A percentile compares a stretch with the other conserved stretches of the same genome.
Conservation (phyloP, 2,113 vertebrate species). For the Budorcas taxicolor region DNA sequence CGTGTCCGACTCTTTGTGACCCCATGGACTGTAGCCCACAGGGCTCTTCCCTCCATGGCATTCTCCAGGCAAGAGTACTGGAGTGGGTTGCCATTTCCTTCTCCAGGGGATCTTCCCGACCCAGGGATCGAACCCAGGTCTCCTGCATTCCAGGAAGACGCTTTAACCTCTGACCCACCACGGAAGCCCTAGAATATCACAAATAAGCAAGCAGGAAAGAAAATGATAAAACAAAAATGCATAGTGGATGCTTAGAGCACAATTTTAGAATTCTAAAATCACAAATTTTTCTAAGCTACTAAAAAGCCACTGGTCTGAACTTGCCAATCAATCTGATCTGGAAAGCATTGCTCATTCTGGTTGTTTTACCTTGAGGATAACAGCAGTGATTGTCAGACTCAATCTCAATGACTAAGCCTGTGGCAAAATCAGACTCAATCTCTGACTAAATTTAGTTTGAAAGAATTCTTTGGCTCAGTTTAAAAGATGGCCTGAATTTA, state of each 20-base stretch:
- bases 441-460: not conserved
- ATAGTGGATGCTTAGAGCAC: not conserved
- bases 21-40: too few species aligned
- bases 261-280: not conserved
- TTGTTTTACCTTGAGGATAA: not conserved
- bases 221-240: not conserved
- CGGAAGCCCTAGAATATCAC: not conserved
- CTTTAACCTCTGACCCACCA: too few species aligned
- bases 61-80: too few species aligned
- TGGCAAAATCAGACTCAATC: not conserved
- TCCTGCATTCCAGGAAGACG: too few species aligned
- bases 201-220: not conserved
- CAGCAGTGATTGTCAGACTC: not conserved
- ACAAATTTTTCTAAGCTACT: not conserved
- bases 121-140: too few species aligned
- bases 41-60: too few species aligned
- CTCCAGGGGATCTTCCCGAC: too few species aligned
- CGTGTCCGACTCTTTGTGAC: too few species aligned
- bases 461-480: not conserved
- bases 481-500: not conserved
- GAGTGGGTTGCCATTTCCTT: too few species aligned
- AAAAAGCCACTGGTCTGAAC: not conserved
- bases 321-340: not conserved
- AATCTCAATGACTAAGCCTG: not conserved
- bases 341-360: not conserved